phyloP scores from a whole-genome alignment of 2,113 vertebrate species.

The Alethe castanea region DNA sequence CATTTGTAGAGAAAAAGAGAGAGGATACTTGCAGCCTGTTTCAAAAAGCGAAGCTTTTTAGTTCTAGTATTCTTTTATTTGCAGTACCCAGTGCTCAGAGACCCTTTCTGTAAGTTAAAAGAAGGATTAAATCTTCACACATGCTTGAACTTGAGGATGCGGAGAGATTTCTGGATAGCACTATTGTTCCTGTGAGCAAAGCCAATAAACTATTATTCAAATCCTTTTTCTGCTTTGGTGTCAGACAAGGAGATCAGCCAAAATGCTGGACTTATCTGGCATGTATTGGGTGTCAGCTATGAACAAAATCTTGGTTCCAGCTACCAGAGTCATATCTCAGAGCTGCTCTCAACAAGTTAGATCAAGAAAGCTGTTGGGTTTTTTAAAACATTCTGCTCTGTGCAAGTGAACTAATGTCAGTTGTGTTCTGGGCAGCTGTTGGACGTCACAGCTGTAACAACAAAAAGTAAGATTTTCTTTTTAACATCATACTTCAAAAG shows the following conservation, averaged over 20 bases:
- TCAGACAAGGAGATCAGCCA: conserved; percentile 6
- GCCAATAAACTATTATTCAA: neutral
- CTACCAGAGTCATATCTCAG: neutral
- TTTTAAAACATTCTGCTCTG: neutral
- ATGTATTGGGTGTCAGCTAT: neutral
- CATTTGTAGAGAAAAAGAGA: neutral
- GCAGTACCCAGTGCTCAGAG: neutral
- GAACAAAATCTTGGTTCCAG: neutral
- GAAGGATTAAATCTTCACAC: neutral
- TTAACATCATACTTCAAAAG: conserved; percentile 34
- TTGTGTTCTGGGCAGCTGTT: neutral
- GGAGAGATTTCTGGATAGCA: neutral
- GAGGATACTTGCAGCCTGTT: neutral
- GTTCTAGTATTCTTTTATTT: neutral
- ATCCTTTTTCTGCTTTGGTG: neutral
- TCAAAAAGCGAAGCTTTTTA: neutral
- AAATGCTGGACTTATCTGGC: neutral
- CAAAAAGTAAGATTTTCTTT: conserved; percentile 33
- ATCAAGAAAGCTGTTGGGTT: neutral
- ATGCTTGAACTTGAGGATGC: conserved; percentile 18
- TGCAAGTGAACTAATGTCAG: neutral
- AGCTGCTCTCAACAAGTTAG: neutral
- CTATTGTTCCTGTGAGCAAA: neutral
- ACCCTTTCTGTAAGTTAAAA: neutral
- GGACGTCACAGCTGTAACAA: conserved; percentile 41